phyloP scores from a whole-genome alignment of 1,140 invertebrate genomes.

The Heliconius hewitsoni region DNA sequence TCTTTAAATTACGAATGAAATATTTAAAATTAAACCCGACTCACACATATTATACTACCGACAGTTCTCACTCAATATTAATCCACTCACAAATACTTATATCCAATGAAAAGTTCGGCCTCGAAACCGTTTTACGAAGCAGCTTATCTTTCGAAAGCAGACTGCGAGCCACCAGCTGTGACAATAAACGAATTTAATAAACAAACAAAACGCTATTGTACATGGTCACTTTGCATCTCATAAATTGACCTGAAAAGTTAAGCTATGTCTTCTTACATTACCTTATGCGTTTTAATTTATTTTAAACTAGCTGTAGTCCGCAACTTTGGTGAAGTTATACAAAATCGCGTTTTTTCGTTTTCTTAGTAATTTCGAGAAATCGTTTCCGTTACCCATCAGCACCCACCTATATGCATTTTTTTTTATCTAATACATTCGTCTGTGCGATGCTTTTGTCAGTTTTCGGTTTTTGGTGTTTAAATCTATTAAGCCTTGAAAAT shows the following conservation, averaged over 20 bases:
- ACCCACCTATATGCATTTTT: too few species aligned
- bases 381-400: too few species aligned
- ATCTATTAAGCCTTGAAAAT: too few species aligned
- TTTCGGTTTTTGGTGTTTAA: too few species aligned
- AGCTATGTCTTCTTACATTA: not conserved
- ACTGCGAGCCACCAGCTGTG: not conserved
- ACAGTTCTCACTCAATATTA: conserved; percentile 8
- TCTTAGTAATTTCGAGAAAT: too few species aligned
- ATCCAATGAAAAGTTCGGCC: conserved; percentile 15
- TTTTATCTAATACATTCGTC: too few species aligned
- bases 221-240: not conserved
- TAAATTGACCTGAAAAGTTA: not conserved
- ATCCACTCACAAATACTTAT: conserved; percentile 18
- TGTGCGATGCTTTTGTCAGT: too few species aligned
- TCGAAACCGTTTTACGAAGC: conserved; percentile 13
- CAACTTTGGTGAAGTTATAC: too few species aligned
- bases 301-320: not conserved
- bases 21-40: too few species aligned
- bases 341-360: too few species aligned
- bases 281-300: not conserved
- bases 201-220: conserved; percentile 6
- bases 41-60: not conserved
- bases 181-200: conserved; percentile 16
- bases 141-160: conserved; percentile 20
- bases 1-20: too few species aligned